Percentiles rank a stretch among this genome's conserved stretches.
Evolutionary conservation across 2,888 invertebrate species (phyloP).

Genomic region (Epirrhoe alternata): DNA sequence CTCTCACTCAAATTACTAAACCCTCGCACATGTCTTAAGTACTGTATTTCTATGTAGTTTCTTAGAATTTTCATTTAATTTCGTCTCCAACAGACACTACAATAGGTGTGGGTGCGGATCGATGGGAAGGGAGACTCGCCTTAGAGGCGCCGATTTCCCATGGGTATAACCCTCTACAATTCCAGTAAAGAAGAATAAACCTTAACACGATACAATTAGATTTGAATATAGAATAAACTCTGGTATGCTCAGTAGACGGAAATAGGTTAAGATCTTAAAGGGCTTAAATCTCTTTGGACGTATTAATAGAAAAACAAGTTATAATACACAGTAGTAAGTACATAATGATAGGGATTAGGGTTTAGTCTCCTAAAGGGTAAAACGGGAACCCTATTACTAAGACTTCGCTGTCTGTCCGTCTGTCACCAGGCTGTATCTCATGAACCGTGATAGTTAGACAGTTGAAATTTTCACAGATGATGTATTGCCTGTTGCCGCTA

Average conservation of each 20-base stretch:
- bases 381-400: too few relatives aligned
- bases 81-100: background rate
- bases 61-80: too few relatives aligned
- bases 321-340: background rate
- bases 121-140: conserved; percentile 11
- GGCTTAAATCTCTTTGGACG: background rate
- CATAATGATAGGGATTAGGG: too few relatives aligned
- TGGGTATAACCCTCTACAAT: conserved; percentile 33
- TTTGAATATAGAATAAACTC: background rate
- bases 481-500: too few relatives aligned
- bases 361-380: too few relatives aligned
- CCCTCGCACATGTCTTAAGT: too few relatives aligned
- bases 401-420: too few relatives aligned
- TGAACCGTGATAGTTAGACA: too few relatives aligned
- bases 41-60: too few relatives aligned
- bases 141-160: conserved; percentile 51
- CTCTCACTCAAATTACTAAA: too few relatives aligned
- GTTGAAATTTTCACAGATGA: too few relatives aligned
- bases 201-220: background rate
- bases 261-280: background rate
- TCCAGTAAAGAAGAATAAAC: background rate
- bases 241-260: background rate
- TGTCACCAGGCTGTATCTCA: too few relatives aligned
- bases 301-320: background rate
- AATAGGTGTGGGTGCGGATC: background rate